Evolutionary conservation across 2,797 vertebrate species (phyloP), one percentile per base, ranked within the genome.

Genomic region (Benthosema pterotum): DNA sequence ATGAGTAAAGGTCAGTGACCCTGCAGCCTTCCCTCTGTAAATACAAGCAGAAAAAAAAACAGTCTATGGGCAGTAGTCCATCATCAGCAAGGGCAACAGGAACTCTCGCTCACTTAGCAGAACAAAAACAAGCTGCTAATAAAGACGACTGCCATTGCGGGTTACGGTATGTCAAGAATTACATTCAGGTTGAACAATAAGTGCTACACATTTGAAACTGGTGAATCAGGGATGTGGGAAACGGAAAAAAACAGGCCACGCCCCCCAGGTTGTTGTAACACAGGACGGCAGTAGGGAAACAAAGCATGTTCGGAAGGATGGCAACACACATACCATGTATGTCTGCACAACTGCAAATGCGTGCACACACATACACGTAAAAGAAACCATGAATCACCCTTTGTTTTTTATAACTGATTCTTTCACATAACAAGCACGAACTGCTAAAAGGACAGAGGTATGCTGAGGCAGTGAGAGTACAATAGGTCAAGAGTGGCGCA

Each of bases 101-200:
- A 87, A 85, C 68, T 82, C 48, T 66, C 63, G 64, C 51, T 54
- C 69, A 75, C 55, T 76, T 71, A 71, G 57, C 55, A 71, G 61
- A 75, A 85, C 65, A 82, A 79, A 81, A 84, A 83, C 79, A 83
- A 68, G 15, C 51, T 0, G 28, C 60, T 43, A 59, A 55, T 6
- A 68, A 50, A 15, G 52, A 74, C 79, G 81, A 82, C 78, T 62
- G 62, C 69, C 64, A 72, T 51, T 15, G 6, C 50, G 58, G 67
- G 52, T 25, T 63, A 25, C 3, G 22, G 22, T 25, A 78, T 77
- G 74, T 87, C 63, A 78, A 57, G 71, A 87, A 76, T 71, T 61
- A 57, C 53, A 16, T 69, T 74, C 63, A 82, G 61, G 74, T 74
- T 63, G 51, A 88, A 90, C 86, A 91, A 88, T 70, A 58, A 63